phyloP scores from a whole-genome alignment of 1,140 invertebrate genomes.

The Listronotus bonariensis region DNA sequence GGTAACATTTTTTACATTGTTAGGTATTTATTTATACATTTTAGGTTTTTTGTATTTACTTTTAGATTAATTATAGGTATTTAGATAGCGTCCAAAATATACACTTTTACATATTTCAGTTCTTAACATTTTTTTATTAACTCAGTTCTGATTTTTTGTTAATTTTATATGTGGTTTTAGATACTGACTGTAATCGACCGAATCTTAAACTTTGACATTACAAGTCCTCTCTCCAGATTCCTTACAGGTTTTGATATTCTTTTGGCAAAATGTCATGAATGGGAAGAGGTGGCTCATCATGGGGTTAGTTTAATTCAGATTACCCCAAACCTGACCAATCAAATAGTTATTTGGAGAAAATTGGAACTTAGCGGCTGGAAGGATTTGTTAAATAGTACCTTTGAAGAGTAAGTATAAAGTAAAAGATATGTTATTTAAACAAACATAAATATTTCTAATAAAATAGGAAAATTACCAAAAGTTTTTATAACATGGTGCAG shows the following conservation, averaged over 20 bases:
- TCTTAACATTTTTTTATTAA: too few relatives aligned
- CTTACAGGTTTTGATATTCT: conserved; percentile 89
- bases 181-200: conserved; percentile 67
- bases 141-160: too few relatives aligned
- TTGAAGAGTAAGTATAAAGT: conserved; percentile 53
- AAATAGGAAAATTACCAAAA: too few relatives aligned
- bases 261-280: conserved; percentile 81
- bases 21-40: too few relatives aligned
- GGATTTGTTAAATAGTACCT: conserved; percentile 70
- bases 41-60: too few relatives aligned
- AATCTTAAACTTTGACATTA: conserved; percentile 78
- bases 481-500: too few relatives aligned
- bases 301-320: conserved; percentile 80
- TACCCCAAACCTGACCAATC: conserved; percentile 71
- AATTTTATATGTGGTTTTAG: conserved; percentile 36
- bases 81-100: too few relatives aligned
- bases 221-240: conserved; percentile 83
- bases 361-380: conserved; percentile 89
- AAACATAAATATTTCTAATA: too few relatives aligned
- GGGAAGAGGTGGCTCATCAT: conserved; percentile 89
- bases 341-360: conserved; percentile 90
- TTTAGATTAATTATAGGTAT: too few relatives aligned
- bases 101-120: too few relatives aligned
- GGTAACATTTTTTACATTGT: too few relatives aligned
- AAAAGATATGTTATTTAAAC: too few relatives aligned